Base-by-base conservation (phyloP, 2,113 vertebrate genomes). In the Athene cunicularia region DNA sequence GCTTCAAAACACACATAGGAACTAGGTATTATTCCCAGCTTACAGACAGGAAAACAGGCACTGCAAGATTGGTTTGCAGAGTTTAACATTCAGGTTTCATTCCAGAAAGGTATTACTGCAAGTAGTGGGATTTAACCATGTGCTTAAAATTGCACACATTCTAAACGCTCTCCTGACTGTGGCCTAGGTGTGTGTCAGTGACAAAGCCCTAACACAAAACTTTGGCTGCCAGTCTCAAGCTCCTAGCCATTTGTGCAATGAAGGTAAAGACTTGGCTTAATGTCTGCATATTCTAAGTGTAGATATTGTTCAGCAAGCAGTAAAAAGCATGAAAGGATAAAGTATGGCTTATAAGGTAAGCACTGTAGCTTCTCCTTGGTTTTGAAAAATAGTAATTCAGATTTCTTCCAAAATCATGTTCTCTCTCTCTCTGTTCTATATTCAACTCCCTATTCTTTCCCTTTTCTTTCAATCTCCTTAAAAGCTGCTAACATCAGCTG, bases 401-500 rank as follows among this genome's bases (percentile, higher is more conserved):
- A 91, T 79, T 93, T 79, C 90, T 91, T 96, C 73, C 76, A 73
- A 55, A 80, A 79, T 62, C 21, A 7, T 85, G 35, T 70, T 95
- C 90, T 75, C 50, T 75, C 50, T 90, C 73, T 64, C 76, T 90
- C 94, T 93, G 95, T 94, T 94, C 88, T 94, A 89, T 74, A 71
- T 95, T 92, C 5, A 1, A 37, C 58, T 88, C 27, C 43, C 77
- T 80, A 88, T 92, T 95, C 82, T 96, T 97, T 47, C 67, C 53
- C 43, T 53, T 95, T 74, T 73, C 81, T 95, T 95, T 96, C 93
- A 91, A 59, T 96, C 89, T 90, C 75, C 93, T 91, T 97, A 91
- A 97, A 96, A 98, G 96, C 74, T 91, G 97, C 96, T 98, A 97
- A 96, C 97, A 98, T 98, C 96, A 97, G 96, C 94, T 97, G 93